Conservation (phyloP, 2,113 vertebrate species). For the Arvicanthis niloticus region DNA sequence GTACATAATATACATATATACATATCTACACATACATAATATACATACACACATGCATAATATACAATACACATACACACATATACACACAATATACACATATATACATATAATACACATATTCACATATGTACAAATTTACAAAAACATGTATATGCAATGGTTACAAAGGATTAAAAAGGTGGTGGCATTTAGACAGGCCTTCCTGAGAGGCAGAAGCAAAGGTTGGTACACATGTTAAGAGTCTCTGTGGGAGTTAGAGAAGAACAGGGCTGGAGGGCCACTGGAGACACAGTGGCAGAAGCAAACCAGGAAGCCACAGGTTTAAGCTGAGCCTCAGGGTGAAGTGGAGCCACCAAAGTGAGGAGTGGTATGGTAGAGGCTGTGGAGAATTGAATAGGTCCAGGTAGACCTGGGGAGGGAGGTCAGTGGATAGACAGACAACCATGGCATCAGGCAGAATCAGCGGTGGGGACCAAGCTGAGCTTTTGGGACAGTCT, state of each 20-base stretch:
- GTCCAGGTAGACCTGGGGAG: neutral
- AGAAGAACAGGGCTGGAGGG: neutral
- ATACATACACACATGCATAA: neutral
- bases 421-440: neutral
- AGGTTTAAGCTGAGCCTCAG: neutral
- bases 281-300: neutral
- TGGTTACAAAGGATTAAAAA: neutral
- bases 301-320: neutral
- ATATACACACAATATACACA: neutral
- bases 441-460: neutral
- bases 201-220: neutral
- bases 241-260: neutral
- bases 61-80: neutral
- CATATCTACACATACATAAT: neutral
- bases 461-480: neutral
- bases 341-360: neutral
- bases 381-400: neutral
- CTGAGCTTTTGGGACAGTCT: neutral
- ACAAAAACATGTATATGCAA: too few relatives aligned
- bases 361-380: neutral
- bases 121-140: neutral
- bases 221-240: neutral
- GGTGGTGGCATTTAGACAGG: neutral
- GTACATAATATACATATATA: neutral
- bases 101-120: neutral